Evolutionary conservation across 1,140 invertebrate species (phyloP).

Genomic region (Metopolophium dirhodum): DNA sequence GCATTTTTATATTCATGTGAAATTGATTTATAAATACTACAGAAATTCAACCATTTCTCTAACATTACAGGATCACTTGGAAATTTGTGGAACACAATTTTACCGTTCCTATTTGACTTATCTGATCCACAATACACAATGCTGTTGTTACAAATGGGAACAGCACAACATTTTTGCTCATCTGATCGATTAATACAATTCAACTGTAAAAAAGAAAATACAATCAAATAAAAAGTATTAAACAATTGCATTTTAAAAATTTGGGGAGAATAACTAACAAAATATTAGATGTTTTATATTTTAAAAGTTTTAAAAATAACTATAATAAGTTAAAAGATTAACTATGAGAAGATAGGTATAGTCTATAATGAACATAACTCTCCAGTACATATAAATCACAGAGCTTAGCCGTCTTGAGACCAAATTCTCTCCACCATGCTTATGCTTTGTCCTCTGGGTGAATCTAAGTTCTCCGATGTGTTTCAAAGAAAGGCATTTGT

Average conservation of each 20-base stretch:
- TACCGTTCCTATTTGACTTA: neutral
- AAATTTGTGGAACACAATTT: constrained; percentile 21
- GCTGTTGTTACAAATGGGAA: neutral
- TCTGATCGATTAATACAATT: neutral
- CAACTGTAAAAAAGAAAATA: neutral
- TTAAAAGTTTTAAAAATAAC: neutral
- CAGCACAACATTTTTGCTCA: neutral
- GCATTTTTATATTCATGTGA: neutral
- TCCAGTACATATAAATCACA: neutral
- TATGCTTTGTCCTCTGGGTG: neutral
- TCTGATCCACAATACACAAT: neutral
- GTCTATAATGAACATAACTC: neutral
- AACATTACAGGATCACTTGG: neutral
- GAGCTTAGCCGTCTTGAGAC: neutral
- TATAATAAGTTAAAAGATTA: too few relatives aligned
- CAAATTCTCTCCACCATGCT: neutral
- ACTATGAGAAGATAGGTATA: too few relatives aligned
- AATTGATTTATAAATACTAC: neutral
- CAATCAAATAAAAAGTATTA: neutral
- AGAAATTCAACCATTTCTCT: constrained; percentile 19
- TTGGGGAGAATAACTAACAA: neutral
- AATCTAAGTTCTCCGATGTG: neutral
- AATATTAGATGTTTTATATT: neutral
- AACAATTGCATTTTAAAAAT: neutral
- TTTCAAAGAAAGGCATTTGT: neutral